A percentile compares a stretch with the other conserved stretches of the same genome.
phyloP scores from a whole-genome alignment of 2,113 vertebrate genomes.

The Conger conger region DNA sequence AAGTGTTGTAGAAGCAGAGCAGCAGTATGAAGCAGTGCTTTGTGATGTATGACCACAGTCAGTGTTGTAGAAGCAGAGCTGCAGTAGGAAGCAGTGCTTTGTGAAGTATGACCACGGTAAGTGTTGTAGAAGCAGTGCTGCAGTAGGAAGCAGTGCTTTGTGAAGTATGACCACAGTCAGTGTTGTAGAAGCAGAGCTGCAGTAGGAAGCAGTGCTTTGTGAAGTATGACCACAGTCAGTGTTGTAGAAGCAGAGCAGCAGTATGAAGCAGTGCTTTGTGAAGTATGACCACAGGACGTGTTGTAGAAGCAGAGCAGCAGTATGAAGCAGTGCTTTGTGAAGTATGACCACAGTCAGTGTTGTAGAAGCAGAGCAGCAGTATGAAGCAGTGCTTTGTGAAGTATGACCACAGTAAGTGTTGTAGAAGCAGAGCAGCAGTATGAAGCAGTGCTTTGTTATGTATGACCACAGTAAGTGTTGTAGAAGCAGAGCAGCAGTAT shows the following conservation, averaged over 20 bases:
- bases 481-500: no score
- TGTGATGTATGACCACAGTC: slow-evolving; percentile 14
- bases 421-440: no score
- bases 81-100: no score
- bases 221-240: slow-evolving; percentile 12
- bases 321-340: no score
- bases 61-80: not conserved
- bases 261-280: no score
- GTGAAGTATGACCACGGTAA: slow-evolving; percentile 10
- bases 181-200: not conserved
- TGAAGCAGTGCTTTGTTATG: no score
- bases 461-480: not conserved
- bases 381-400: no score
- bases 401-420: slow-evolving; percentile 7
- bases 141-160: no score
- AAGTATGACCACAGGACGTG: slow-evolving; percentile 5
- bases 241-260: not conserved
- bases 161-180: slow-evolving; percentile 12
- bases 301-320: no score
- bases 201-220: no score
- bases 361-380: no score
- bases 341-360: slow-evolving; percentile 10
- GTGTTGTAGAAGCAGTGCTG: not conserved
- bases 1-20: not conserved
- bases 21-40: no score